These are phyloP conservation scores for Aplochiton taeniatus DNA, from an alignment of 2,797 vertebrate genomes.

Conservation along the genomic window DNA sequence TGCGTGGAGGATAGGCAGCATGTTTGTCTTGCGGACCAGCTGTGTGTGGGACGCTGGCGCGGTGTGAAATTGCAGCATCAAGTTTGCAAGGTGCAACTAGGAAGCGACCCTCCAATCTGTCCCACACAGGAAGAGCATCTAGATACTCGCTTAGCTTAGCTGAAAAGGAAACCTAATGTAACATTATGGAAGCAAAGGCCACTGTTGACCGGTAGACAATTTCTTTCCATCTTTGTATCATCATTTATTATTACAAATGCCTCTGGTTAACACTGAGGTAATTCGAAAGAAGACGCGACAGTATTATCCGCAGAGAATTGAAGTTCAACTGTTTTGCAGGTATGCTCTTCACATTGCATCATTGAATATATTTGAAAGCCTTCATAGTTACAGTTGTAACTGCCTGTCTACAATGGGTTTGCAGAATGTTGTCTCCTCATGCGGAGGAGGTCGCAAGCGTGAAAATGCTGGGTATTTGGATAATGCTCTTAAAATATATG, in stretches of 20 bases:
- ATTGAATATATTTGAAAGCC: not conserved
- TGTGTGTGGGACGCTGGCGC: conserved; percentile 31
- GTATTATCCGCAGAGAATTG: conserved; percentile 65
- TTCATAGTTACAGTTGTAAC: not conserved
- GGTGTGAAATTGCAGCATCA: conserved; percentile 43
- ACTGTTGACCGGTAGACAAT: conserved; percentile 2
- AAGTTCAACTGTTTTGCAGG: conserved; percentile 72
- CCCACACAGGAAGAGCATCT: conserved; percentile 25
- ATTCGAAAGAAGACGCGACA: conserved; percentile 37
- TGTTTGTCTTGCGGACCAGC: conserved; percentile 34
- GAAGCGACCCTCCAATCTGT: conserved; percentile 10
- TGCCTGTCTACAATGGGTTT: not conserved
- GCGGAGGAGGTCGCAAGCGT: not conserved
- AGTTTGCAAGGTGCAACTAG: conserved; percentile 39
- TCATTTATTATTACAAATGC: conserved; percentile 6
- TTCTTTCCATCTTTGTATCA: conserved; percentile 9
- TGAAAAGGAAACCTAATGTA: not conserved
- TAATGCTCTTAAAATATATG: no score
- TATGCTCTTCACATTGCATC: conserved; percentile 30
- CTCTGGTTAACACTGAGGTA: not conserved
- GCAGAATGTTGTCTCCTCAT: not conserved
- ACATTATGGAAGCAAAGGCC: not conserved
- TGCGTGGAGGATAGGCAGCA: conserved; percentile 34
- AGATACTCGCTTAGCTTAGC: conserved; percentile 11
- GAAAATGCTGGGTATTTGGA: no score